These are phyloP conservation scores for Yponomeuta malinellus DNA, from an alignment of 2,888 invertebrate species.

Conservation along the genomic window DNA sequence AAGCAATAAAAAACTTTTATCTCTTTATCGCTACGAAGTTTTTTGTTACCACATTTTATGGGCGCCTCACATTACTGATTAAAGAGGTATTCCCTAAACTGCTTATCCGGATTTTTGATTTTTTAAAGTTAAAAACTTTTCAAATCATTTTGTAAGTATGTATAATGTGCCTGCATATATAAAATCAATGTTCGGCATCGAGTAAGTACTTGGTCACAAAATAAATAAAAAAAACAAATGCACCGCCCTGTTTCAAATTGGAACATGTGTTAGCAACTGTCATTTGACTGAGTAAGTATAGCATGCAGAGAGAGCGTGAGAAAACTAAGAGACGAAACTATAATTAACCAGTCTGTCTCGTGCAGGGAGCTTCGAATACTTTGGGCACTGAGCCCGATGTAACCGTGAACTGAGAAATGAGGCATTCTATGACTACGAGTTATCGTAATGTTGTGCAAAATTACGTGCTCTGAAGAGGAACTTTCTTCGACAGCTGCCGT, in stretches of 20 bases:
- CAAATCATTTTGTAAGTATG: no score
- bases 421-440: neutral
- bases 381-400: neutral
- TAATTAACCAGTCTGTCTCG: neutral
- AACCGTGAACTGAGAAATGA: neutral
- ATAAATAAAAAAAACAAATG: neutral
- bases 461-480: neutral
- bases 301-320: neutral
- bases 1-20: neutral
- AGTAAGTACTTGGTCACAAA: neutral
- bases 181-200: no score
- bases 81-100: no score
- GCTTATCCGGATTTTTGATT: neutral
- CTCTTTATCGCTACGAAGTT: neutral
- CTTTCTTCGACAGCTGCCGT: no score
- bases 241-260: neutral
- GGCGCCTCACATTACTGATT: no score
- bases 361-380: neutral
- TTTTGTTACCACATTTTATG: neutral
- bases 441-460: neutral
- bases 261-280: conserved; percentile 5
- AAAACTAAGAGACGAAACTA: neutral
- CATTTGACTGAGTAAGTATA: neutral
- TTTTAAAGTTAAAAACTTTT: neutral
- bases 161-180: no score